A percentile compares a stretch with the other conserved stretches of the same genome.
Evolutionary conservation across 2,797 vertebrate species (phyloP).

Genomic region (Dromococcyx pavoninus): DNA sequence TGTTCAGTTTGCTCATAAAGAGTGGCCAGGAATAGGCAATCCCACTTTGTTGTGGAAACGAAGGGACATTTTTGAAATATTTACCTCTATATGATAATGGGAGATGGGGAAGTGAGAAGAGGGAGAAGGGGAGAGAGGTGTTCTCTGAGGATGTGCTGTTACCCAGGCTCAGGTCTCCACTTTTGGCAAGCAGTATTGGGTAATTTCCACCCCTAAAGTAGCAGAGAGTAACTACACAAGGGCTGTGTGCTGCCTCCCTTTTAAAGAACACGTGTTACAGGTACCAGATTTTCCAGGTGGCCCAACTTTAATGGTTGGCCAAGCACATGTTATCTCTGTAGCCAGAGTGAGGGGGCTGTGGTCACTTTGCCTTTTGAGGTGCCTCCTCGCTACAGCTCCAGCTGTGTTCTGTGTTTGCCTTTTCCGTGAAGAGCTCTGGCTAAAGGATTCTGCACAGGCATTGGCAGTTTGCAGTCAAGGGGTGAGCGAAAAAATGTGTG

Average conservation of each 20-base stretch:
- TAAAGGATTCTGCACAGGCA: neutral
- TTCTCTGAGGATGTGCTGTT: neutral
- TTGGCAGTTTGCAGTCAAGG: neutral
- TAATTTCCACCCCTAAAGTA: neutral
- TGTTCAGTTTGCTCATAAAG: neutral
- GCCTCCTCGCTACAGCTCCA: neutral
- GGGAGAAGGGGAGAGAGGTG: neutral
- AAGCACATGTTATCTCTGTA: neutral
- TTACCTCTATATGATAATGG: neutral
- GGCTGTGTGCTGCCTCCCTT: neutral
- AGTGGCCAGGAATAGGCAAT: neutral
- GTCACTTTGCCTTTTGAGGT: neutral
- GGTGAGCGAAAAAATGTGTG: neutral
- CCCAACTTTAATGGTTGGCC: neutral
- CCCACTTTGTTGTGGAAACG: neutral
- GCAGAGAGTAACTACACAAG: neutral
- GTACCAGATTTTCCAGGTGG: neutral
- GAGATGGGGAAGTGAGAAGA: neutral
- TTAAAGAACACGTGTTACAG: neutral
- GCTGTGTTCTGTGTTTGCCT: neutral
- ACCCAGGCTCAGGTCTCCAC: neutral
- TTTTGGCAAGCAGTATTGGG: neutral
- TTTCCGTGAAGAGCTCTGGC: neutral
- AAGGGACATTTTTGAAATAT: neutral
- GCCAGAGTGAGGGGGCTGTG: neutral